These are phyloP conservation scores for Panzeria rudis DNA, from an alignment of 2,888 invertebrate genomes.

Conservation along the genomic window DNA sequence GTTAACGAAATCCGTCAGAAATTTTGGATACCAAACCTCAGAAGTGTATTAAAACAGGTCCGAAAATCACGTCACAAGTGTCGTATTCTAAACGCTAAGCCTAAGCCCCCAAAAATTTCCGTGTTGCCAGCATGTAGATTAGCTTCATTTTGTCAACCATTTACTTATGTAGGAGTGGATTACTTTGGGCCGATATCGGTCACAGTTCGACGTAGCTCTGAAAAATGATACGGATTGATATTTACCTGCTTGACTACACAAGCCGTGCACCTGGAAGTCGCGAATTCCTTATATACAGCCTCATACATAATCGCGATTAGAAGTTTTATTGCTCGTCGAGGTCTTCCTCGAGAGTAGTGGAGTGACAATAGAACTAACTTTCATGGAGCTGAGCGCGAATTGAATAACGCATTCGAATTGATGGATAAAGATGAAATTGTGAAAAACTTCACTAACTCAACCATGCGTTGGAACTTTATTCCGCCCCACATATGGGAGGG, in stretches of 20 bases:
- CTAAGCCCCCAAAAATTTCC: conserved; percentile 41
- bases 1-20: no score
- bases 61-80: conserved; percentile 49
- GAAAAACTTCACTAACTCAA: neutral
- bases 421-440: neutral
- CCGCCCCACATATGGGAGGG: neutral
- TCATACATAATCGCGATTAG: conserved; percentile 64
- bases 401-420: neutral
- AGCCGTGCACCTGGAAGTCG: conserved; percentile 56
- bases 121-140: conserved; percentile 38
- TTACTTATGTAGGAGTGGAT: conserved; percentile 53
- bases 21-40: no score
- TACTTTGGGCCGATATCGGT: conserved; percentile 62
- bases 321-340: conserved; percentile 55
- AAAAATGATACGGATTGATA: conserved; percentile 59
- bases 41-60: no score
- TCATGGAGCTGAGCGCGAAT: conserved; percentile 33
- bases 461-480: neutral
- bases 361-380: conserved; percentile 68
- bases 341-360: conserved; percentile 44
- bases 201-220: conserved; percentile 33
- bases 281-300: conserved; percentile 40
- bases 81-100: conserved; percentile 22
- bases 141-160: conserved; percentile 34
- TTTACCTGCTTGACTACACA: conserved; percentile 62